These are phyloP conservation scores for Tachina fera DNA, from an alignment of 2,888 invertebrate genomes.

Conservation along the genomic window DNA sequence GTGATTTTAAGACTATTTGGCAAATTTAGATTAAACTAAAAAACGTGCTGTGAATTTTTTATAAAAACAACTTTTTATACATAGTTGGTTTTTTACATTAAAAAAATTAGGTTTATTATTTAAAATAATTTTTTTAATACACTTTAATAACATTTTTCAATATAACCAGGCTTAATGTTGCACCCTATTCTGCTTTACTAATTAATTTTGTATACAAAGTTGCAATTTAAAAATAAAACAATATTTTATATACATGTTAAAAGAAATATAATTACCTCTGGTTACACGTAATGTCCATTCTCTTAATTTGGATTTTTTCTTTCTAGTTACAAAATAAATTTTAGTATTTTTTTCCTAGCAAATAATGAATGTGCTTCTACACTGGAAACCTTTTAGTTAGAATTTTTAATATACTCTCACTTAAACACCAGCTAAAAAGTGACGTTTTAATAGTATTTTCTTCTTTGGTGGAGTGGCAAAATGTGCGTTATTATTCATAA, in stretches of 20 bases:
- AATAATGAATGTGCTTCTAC: constrained; percentile 24
- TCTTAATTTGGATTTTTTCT: constrained; percentile 37
- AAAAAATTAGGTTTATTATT: no score
- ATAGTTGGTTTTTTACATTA: no score
- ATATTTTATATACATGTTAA: constrained; percentile 5
- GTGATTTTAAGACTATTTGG: no score
- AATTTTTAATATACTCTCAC: constrained; percentile 42
- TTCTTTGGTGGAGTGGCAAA: constrained; percentile 18
- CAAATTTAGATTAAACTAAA: no score
- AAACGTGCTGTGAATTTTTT: no score
- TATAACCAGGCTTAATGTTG: not conserved
- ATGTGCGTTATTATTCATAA: constrained; percentile 58
- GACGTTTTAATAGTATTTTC: constrained; percentile 45
- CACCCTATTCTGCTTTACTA: not conserved
- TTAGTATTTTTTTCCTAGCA: not conserved
- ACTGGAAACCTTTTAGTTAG: constrained; percentile 52
- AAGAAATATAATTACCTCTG: constrained; percentile 27
- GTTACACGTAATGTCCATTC: constrained; percentile 18
- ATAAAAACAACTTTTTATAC: no score
- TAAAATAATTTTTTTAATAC: no score
- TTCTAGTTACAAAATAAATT: constrained; percentile 17
- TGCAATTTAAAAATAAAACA: constrained; percentile 1
- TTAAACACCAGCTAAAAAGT: constrained; percentile 32
- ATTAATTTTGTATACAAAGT: constrained; percentile 16
- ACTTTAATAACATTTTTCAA: not conserved